A percentile compares a stretch with the other conserved stretches of the same genome.
phyloP scores from a whole-genome alignment of 2,797 vertebrate species.

The Enteromius radiatus region DNA sequence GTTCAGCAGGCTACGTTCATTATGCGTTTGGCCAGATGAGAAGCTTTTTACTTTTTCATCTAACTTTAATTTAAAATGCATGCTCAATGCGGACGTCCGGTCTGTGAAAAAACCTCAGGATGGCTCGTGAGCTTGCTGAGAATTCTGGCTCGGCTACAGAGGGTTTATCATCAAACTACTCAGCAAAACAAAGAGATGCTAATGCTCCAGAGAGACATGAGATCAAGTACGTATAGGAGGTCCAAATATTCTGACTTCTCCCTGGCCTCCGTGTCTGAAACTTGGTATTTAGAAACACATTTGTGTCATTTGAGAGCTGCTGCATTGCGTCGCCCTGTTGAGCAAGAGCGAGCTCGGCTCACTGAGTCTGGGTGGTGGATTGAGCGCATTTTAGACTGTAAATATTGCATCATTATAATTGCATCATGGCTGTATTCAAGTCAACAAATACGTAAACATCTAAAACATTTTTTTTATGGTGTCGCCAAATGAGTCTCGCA shows the following conservation, averaged over 20 bases:
- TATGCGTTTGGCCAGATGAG: conserved; percentile 31
- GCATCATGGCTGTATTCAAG: conserved; percentile 29
- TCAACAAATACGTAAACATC: conserved; percentile 35
- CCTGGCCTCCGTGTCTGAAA: conserved; percentile 14
- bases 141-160: conserved; percentile 41
- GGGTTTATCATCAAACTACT: conserved; percentile 43
- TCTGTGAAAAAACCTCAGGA: conserved; percentile 16
- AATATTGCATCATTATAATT: conserved; percentile 40
- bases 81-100: conserved; percentile 5
- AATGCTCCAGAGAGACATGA: conserved; percentile 27
- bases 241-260: conserved; percentile 4
- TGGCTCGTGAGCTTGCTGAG: conserved; percentile 28
- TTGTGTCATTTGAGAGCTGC: conserved; percentile 26
- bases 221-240: conserved; percentile 13
- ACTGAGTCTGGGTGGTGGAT: conserved; percentile 13
- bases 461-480: conserved; percentile 28
- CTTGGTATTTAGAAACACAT: conserved; percentile 26
- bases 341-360: conserved; percentile 18
- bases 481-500: not conserved
- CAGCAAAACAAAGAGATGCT: conserved; percentile 47
- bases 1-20: conserved; percentile 27
- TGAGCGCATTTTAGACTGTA: conserved; percentile 34
- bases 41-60: conserved; percentile 29
- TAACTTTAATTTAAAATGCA: conserved; percentile 38
- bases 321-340: not conserved